A percentile compares a stretch with the other conserved stretches of the same genome.
Evolutionary conservation across 2,113 vertebrate genomes (phyloP).

Genomic region (Trochalopteron elliotii): DNA sequence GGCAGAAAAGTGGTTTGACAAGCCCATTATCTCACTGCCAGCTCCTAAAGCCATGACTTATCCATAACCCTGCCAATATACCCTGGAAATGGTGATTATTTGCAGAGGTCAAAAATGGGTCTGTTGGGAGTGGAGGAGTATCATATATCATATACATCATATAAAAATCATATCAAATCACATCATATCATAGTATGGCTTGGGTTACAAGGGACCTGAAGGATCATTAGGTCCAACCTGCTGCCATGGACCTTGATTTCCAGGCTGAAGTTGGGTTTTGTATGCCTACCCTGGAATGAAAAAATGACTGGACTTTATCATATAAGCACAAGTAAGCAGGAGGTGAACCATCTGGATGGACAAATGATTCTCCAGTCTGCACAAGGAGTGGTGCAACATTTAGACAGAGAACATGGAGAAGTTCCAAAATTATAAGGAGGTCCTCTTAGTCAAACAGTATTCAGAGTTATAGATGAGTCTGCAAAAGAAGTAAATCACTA

Average conservation of each 20-base stretch:
- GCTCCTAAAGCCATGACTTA: background rate
- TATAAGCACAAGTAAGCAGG: background rate
- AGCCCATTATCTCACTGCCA: background rate
- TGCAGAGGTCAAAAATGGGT: background rate
- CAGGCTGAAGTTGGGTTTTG: background rate
- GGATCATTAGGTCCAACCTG: background rate
- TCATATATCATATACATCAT: background rate
- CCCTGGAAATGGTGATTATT: background rate
- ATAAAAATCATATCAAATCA: background rate
- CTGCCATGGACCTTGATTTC: background rate
- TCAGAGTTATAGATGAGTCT: background rate
- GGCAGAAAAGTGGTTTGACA: background rate
- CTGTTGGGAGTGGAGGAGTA: background rate
- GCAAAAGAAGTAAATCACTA: background rate
- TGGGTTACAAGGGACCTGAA: background rate
- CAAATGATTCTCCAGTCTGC: background rate
- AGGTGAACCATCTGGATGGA: background rate
- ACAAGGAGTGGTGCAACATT: background rate
- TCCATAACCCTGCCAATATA: background rate
- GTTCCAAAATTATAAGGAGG: background rate
- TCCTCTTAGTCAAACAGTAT: background rate
- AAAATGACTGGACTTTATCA: background rate
- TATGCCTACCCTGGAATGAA: background rate
- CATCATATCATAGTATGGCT: background rate
- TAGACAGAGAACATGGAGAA: background rate